Conservation (phyloP, 2,113 vertebrate genomes). For the Nettapus auritus region DNA sequence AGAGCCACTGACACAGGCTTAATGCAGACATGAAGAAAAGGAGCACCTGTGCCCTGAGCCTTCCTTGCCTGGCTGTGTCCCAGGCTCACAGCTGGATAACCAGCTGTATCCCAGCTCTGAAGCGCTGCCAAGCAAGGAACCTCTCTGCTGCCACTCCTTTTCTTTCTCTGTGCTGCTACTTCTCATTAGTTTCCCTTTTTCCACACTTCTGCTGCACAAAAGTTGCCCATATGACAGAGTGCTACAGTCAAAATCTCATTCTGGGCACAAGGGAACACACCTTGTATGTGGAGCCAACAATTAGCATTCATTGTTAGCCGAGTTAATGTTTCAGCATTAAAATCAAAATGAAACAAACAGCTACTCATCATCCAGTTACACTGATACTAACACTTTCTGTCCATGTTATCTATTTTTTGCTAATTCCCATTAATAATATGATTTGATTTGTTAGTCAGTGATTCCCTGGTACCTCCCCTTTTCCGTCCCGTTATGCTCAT, state of each 20-base stretch:
- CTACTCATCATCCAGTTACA: background rate
- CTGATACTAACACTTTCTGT: background rate
- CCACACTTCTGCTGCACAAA: constrained; percentile 3
- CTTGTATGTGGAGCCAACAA: background rate
- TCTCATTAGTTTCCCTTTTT: constrained; percentile 25
- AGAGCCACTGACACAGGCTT: background rate
- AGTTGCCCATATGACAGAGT: constrained; percentile 21
- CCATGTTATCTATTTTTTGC: background rate
- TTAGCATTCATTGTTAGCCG: constrained; percentile 17
- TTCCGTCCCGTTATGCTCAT: background rate
- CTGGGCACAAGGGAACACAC: background rate
- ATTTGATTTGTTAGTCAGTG: background rate
- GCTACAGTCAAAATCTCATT: constrained; percentile 34
- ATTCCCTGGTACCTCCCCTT: background rate
- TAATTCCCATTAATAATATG: background rate
- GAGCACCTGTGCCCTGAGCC: background rate
- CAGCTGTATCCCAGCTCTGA: constrained; percentile 45
- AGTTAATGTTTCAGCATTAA: constrained; percentile 15
- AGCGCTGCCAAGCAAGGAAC: background rate
- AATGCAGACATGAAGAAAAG: background rate
- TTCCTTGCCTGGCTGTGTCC: background rate
- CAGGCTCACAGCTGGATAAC: constrained; percentile 48
- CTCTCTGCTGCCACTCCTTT: background rate
- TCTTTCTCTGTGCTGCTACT: constrained; percentile 18
- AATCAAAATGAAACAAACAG: background rate